These are phyloP conservation scores for Thamnaconus septentrionalis DNA, from an alignment of 2,113 vertebrate genomes.

Conservation along the genomic window DNA sequence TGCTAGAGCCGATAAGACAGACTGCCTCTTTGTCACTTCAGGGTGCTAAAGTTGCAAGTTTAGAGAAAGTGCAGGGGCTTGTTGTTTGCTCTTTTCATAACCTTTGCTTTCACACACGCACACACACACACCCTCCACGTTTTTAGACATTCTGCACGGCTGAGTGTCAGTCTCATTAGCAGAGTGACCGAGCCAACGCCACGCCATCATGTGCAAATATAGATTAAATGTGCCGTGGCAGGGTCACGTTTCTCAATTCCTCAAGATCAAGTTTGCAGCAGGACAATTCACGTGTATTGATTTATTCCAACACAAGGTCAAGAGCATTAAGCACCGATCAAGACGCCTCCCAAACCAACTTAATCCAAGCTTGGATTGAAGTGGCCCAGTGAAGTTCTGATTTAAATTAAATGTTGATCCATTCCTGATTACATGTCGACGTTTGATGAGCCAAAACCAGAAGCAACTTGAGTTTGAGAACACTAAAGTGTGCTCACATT, in stretches of 20 bases:
- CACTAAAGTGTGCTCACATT: slow-evolving; percentile 1
- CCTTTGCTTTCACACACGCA: slow-evolving; percentile 63
- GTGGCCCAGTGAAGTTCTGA: too few relatives aligned
- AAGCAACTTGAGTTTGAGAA: slow-evolving; percentile 6
- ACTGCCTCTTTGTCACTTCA: slow-evolving; percentile 53
- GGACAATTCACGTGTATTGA: too few relatives aligned
- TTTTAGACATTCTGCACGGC: slow-evolving; percentile 20
- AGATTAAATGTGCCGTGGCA: slow-evolving; percentile 6
- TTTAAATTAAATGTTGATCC: not conserved
- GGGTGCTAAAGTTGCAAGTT: slow-evolving; percentile 54
- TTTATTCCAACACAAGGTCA: slow-evolving; percentile 5
- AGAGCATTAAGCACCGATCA: not conserved
- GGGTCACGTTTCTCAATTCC: too few relatives aligned
- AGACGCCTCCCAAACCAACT: not conserved
- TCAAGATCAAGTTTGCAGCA: too few relatives aligned
- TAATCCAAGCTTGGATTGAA: too few relatives aligned
- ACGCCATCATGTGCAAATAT: slow-evolving; percentile 1
- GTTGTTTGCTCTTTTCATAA: slow-evolving; percentile 54
- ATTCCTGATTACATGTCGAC: slow-evolving; percentile 10
- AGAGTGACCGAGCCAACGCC: slow-evolving; percentile 13
- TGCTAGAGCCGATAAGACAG: slow-evolving; percentile 53
- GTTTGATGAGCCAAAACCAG: not conserved
- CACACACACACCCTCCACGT: slow-evolving; percentile 7
- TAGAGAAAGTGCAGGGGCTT: slow-evolving; percentile 18
- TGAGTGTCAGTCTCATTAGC: slow-evolving; percentile 61